Conservation (phyloP, 2,797 vertebrate species). For the Gymnothorax javanicus region DNA sequence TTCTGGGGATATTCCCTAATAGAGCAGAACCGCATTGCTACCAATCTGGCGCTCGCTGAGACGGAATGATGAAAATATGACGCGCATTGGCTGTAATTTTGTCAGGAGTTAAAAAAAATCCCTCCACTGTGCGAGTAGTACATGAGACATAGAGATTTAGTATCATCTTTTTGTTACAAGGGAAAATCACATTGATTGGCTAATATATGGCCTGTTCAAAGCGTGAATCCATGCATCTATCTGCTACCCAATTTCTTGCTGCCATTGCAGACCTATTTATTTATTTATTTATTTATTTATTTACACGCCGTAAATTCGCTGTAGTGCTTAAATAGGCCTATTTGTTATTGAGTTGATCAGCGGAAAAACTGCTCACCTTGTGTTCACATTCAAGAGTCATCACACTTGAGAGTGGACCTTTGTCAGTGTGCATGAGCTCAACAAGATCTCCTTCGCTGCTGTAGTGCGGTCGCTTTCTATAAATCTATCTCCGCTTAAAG, state of each 20-base stretch:
- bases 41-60: not conserved
- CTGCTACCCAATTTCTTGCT: not conserved
- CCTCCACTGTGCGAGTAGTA: not conserved
- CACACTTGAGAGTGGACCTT: not conserved
- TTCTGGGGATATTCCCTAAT: not conserved
- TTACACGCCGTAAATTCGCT: too few species aligned
- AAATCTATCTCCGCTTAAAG: not conserved
- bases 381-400: not conserved
- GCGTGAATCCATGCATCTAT: not conserved
- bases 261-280: not conserved
- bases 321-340: too few species aligned
- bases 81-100: not conserved
- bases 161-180: not conserved
- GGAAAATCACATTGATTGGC: not conserved
- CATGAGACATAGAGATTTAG: not conserved
- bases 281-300: too few species aligned
- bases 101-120: not conserved
- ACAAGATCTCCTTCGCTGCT: not conserved
- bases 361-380: too few species aligned
- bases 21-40: not conserved
- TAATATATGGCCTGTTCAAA: not conserved
- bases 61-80: slow-evolving; percentile 14
- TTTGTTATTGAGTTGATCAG: not conserved
- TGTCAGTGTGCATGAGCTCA: not conserved
- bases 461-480: not conserved